Base-by-base conservation (phyloP, 2,797 vertebrate species). In the Sebastolobus altivelis region DNA sequence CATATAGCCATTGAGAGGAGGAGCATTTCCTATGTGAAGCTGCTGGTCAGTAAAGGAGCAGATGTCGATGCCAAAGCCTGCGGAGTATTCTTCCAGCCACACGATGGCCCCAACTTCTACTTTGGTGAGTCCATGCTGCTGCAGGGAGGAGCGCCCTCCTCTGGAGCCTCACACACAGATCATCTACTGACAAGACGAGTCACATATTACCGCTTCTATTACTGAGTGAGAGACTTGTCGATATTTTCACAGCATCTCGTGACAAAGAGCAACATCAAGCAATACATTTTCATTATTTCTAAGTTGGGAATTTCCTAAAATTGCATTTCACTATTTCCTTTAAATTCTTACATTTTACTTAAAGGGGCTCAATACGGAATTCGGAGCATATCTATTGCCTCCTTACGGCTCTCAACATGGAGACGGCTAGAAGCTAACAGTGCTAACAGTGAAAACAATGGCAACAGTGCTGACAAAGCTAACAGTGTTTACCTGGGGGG, bases 1-100 rank as follows among this genome's bases (percentile, higher is more conserved):
- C 98, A 99, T 72, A 96, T 99, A 0, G 98, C 98, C 81, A 98
- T 98, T 0, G 99, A 99, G 94, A 97, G 98, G 86, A 96, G 99
- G 73, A 98, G 97, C 83, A 79, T 95, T 74, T 87, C 83, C 22
- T 95, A 97, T 66, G 97, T 97, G 82, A 83, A 95, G 61, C 95
- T 99, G 22, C 90, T 99, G 92, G 92, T 99, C 88, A 95, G 97
- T 66, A 97, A 98, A 0, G 97, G 96, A 73, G 97, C 98, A 8
- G 88, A 98, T 1, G 96, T 99, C 81, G 96, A 99, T 25, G 95
- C 96, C 40, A 97, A 89, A 65, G 99, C 98, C 89, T 96, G 94
- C 4, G 99, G 99, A 18, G 96, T 93, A 67, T 99, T 99, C 95
- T 99, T 99, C 92, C 96, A 97, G 90, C 97, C 95, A 73, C 96